Percentiles rank a stretch among this genome's conserved stretches.
phyloP scores from a whole-genome alignment of 1,140 invertebrate genomes.

The Acromyrmex echinatior region DNA sequence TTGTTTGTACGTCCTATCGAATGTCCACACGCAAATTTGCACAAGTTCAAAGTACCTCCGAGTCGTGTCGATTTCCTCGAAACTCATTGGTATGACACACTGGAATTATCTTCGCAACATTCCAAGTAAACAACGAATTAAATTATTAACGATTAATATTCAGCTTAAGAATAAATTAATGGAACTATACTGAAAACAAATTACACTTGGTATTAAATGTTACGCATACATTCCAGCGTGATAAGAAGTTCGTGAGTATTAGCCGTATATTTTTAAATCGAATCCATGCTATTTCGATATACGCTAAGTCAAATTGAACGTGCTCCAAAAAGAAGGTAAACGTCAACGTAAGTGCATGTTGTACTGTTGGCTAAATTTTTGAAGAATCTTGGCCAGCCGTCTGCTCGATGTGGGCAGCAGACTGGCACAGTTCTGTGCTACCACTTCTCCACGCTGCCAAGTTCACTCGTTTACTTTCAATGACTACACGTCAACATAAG shows the following conservation, averaged over 20 bases:
- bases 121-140: neutral
- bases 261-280: constrained; percentile 51
- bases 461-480: constrained; percentile 71
- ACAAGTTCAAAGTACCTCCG: neutral
- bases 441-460: constrained; percentile 65
- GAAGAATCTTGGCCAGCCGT: constrained; percentile 72
- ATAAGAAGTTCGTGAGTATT: constrained; percentile 30
- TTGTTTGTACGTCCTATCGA: constrained; percentile 12
- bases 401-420: constrained; percentile 60
- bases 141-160: neutral
- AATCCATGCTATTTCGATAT: constrained; percentile 46
- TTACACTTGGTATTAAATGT: neutral
- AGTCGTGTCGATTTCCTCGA: neutral
- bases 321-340: constrained; percentile 69
- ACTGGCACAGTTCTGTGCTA: constrained; percentile 65
- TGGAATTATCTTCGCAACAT: neutral
- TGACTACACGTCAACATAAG: constrained; percentile 51
- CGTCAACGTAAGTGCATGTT: constrained; percentile 70
- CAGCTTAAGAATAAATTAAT: neutral
- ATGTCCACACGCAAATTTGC: neutral
- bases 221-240: neutral
- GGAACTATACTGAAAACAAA: neutral
- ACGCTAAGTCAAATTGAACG: constrained; percentile 64
- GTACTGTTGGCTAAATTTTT: constrained; percentile 75
- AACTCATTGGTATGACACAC: neutral